Base-by-base conservation (phyloP, 1,140 invertebrate genomes). In the Diabrotica undecimpunctata region DNA sequence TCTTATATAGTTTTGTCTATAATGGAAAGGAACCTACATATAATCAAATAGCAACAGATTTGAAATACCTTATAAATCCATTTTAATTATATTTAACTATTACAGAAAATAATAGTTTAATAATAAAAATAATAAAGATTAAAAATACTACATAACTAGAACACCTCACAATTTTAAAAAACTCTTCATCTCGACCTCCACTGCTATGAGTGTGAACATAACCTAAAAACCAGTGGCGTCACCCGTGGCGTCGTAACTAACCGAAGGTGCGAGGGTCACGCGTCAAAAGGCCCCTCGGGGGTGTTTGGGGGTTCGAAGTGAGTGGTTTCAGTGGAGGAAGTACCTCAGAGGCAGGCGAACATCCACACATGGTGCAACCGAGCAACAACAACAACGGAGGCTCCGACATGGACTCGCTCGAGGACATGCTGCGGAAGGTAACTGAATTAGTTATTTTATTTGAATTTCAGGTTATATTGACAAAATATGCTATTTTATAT, bases 401-500 rank as follows among this genome's bases (percentile, higher is more conserved):
- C 78, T 83, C 88, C 81, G 88, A 90, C 81, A 90, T 90, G 84
- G 88, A 91, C 76, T 90, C 89, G 69, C 82, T 91, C 70, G 88
- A 91, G 78, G 89, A 91, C 81, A 90, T 90, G 88, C 84, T 91
- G 76, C 86, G 88, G 77, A 91, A 91, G 89, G 89, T 91, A 83
- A 85, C 61, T 35, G 7, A 38, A 12, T 39, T 25, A 8, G 5
- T 51, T 12, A 5, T 51, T 10, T 12, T 51, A 2, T 51, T 12
- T 10, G 1, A 11, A 51, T 51, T 51, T 51, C 46, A 12, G 46
- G 1, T 11, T 11, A 2, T 12, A 51, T 11, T 12, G 12, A 10
- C 46, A 12, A 12, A 51, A 2, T 10, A 2, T 51, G 1, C 1
- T 5, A 51, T 51, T 10, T 5, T 12, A 51, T 2, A 10, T 51